Evolutionary conservation across 2,113 vertebrate genomes (phyloP).

Genomic region (Illadopsis cleaveri): DNA sequence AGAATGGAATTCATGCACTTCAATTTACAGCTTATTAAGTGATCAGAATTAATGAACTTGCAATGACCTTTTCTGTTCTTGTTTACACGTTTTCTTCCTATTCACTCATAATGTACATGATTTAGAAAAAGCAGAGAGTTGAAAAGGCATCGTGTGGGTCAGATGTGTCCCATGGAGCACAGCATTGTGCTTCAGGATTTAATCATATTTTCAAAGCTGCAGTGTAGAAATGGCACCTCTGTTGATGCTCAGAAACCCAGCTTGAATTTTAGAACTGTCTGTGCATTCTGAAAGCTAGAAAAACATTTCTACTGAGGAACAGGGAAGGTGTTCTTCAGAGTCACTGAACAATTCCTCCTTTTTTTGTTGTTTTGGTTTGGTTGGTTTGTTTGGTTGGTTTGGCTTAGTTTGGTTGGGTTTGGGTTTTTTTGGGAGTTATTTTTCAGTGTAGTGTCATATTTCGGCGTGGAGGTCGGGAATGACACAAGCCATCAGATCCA

Average conservation of each 20-base stretch:
- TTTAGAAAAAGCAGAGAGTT: conserved; percentile 9
- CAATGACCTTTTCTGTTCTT: conserved; percentile 45
- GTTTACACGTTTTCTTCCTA: conserved; percentile 48
- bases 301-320: background rate
- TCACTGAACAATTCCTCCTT: background rate
- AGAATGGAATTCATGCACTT: conserved; percentile 61
- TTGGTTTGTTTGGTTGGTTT: too few relatives aligned
- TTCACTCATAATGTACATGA: conserved; percentile 39
- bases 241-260: background rate
- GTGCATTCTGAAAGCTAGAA: background rate
- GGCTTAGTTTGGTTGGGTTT: background rate
- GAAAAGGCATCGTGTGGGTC: conserved; percentile 55
- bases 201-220: conserved; percentile 13
- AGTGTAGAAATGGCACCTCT: background rate
- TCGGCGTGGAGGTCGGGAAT: background rate
- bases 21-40: conserved; percentile 65
- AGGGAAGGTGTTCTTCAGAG: background rate
- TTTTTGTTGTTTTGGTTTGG: background rate
- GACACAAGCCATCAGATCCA: background rate
- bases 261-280: background rate
- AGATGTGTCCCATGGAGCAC: conserved; percentile 40
- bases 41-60: conserved; percentile 64
- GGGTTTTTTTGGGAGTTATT: background rate
- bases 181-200: conserved; percentile 16
- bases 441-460: background rate